Conservation (phyloP, 2,113 vertebrate species). For the Chlorodrepanis virens region DNA sequence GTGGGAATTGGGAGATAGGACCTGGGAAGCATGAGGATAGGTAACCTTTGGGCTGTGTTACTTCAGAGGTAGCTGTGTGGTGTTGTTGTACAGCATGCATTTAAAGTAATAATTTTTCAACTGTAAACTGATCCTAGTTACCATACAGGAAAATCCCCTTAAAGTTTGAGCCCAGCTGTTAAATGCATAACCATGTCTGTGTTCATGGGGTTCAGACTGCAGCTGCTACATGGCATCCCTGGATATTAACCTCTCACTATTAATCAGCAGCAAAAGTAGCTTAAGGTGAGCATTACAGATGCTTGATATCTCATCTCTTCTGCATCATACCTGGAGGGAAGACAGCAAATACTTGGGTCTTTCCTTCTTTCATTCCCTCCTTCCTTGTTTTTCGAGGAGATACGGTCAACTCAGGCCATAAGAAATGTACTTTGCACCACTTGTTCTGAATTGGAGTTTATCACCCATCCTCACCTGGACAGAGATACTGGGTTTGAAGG, state of each 20-base stretch:
- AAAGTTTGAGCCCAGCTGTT: constrained; percentile 68
- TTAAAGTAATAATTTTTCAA: constrained; percentile 47
- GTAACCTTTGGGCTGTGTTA: neutral
- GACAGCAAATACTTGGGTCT: neutral
- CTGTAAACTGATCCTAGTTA: constrained; percentile 65
- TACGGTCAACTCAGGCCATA: neutral
- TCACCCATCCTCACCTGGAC: neutral
- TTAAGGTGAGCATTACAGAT: constrained; percentile 41
- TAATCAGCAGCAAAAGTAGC: constrained; percentile 49
- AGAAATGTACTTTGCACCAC: accelerated
- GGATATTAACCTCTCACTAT: constrained; percentile 57
- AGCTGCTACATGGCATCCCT: constrained; percentile 40
- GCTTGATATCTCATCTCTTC: constrained; percentile 33
- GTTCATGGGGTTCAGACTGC: constrained; percentile 36
- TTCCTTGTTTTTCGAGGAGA: neutral
- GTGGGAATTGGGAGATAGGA: neutral
- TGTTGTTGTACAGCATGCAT: neutral
- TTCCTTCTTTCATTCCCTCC: neutral
- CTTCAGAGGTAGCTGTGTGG: neutral
- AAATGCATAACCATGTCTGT: constrained; percentile 13
- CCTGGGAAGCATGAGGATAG: neutral
- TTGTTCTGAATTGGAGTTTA: neutral
- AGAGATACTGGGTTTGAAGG: neutral
- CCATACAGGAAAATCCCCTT: constrained; percentile 63
- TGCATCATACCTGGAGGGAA: constrained; percentile 3